Conservation (phyloP, 2,888 invertebrate species). For the Strigamia crassipes region DNA sequence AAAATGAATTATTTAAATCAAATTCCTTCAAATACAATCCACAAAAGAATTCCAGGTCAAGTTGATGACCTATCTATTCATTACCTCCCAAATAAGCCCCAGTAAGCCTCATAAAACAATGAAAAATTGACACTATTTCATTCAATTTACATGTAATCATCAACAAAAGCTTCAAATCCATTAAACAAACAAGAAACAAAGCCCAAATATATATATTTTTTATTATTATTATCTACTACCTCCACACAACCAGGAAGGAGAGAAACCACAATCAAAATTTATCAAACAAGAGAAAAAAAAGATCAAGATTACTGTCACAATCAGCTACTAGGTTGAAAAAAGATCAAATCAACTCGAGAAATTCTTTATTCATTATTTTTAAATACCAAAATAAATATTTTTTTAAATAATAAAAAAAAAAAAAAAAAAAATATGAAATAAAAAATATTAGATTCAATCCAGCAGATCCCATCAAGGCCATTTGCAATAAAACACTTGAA, state of each 20-base stretch:
- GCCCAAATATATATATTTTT: background rate
- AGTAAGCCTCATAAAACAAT: background rate
- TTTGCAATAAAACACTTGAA: conserved; percentile 20
- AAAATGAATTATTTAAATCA: conserved; percentile 19
- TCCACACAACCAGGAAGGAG: conserved; percentile 25
- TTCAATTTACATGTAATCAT: too few relatives aligned
- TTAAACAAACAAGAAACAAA: background rate
- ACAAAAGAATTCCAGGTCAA: background rate
- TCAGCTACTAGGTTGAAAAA: conserved; percentile 6
- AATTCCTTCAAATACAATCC: background rate
- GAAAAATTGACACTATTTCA: too few relatives aligned
- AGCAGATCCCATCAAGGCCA: conserved; percentile 28
- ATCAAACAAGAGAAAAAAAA: background rate
- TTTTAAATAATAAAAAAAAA: background rate
- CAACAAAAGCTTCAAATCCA: too few relatives aligned
- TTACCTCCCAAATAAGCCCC: background rate
- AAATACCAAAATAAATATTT: too few relatives aligned
- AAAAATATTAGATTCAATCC: background rate
- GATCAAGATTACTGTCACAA: conserved; percentile 19
- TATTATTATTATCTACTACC: conserved; percentile 12
- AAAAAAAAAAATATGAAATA: background rate
- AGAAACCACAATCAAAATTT: conserved; percentile 22
- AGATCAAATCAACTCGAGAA: background rate
- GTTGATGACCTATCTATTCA: background rate
- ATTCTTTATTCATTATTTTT: background rate